Evolutionary conservation across 2,113 vertebrate species (phyloP).

Genomic region (Anarhynchus alexandrinus): DNA sequence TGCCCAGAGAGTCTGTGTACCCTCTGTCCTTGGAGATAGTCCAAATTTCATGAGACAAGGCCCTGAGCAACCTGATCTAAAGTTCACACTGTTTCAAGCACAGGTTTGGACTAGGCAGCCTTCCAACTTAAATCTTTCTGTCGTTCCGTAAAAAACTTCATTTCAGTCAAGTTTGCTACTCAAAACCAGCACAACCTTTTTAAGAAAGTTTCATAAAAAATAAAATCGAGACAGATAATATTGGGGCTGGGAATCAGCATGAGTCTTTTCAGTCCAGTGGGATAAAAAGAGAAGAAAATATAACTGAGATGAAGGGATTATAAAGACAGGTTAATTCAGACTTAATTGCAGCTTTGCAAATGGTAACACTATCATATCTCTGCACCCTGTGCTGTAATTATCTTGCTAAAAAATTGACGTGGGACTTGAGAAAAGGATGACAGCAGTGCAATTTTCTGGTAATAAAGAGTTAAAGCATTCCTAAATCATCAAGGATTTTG

Average conservation of each 20-base stretch:
- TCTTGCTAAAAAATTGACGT: background rate
- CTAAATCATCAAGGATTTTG: background rate
- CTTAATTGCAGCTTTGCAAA: background rate
- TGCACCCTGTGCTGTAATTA: background rate
- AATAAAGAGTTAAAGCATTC: background rate
- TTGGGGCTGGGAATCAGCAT: background rate
- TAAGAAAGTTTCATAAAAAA: background rate
- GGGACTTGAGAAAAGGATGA: background rate
- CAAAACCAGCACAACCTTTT: background rate
- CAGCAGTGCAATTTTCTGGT: background rate
- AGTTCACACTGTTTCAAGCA: background rate
- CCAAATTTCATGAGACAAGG: background rate
- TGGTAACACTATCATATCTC: background rate
- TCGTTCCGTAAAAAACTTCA: background rate
- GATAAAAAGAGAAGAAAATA: background rate
- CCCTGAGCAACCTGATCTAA: background rate
- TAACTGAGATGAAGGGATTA: background rate
- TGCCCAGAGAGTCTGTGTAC: background rate
- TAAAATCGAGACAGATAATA: background rate
- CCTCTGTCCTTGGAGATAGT: background rate
- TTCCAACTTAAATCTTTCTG: background rate
- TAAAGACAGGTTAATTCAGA: background rate
- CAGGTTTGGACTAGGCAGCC: background rate
- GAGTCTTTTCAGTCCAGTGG: background rate
- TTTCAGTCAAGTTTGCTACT: background rate